Evolutionary conservation across 2,888 invertebrate genomes (phyloP).

Genomic region (Tubulanus polymorphus): DNA sequence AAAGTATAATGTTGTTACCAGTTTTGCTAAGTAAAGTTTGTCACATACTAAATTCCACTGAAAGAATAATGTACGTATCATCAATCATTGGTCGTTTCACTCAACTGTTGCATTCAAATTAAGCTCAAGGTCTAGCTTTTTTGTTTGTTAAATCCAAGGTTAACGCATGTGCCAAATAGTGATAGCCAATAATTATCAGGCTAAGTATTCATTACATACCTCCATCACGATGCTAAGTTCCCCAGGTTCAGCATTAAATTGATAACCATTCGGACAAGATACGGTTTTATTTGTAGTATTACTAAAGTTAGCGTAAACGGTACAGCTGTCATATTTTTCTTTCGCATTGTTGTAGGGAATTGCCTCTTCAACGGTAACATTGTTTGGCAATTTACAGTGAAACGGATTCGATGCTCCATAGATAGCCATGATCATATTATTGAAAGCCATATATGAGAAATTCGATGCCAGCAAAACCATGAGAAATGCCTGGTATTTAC

Average conservation of each 20-base stretch:
- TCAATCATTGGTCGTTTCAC: too few species aligned
- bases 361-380: not conserved
- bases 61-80: too few species aligned
- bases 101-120: too few species aligned
- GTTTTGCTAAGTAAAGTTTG: slow-evolving; percentile 23
- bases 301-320: not conserved
- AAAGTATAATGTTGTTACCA: slow-evolving; percentile 46
- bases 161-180: not conserved
- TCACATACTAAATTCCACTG: slow-evolving; percentile 43
- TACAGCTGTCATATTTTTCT: slow-evolving; percentile 1
- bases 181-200: not conserved
- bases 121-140: too few species aligned
- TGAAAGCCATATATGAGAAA: not conserved
- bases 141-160: too few species aligned
- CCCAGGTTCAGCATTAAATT: slow-evolving; percentile 4
- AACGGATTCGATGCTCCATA: not conserved
- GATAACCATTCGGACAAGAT: slow-evolving; percentile 9
- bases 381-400: not conserved
- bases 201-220: slow-evolving; percentile 10
- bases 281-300: not conserved
- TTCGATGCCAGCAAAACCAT: slow-evolving; percentile 2
- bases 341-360: not conserved
- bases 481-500: slow-evolving; percentile 4
- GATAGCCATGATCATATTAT: slow-evolving; percentile 8
- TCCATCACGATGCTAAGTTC: slow-evolving; percentile 16